A percentile compares a stretch with the other conserved stretches of the same genome.
Evolutionary conservation across 2,888 invertebrate genomes (phyloP).

Genomic region (Actias luna): DNA sequence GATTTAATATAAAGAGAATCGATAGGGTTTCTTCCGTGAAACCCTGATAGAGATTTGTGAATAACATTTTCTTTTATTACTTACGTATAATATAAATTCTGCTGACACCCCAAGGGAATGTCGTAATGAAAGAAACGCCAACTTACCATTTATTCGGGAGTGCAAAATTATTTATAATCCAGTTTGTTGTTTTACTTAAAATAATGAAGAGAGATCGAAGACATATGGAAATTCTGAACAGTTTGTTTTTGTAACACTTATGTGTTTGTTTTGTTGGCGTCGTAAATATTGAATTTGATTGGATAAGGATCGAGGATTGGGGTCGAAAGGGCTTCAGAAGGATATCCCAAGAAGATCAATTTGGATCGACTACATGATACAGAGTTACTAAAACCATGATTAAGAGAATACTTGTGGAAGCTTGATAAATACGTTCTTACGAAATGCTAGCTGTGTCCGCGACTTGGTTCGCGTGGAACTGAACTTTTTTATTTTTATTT

Average conservation of each 20-base stretch:
- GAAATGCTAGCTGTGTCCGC: too few species aligned
- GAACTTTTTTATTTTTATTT: too few species aligned
- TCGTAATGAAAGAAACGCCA: background rate
- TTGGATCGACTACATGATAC: too few species aligned
- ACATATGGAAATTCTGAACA: background rate
- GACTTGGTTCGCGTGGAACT: too few species aligned
- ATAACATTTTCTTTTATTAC: background rate
- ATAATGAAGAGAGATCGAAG: conserved; percentile 15
- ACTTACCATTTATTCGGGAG: background rate
- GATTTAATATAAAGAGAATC: background rate
- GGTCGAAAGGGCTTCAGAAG: too few species aligned
- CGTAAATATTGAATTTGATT: background rate
- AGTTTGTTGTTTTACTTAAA: conserved; percentile 9
- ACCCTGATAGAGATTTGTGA: background rate
- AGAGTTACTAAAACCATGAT: too few species aligned
- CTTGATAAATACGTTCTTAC: too few species aligned
- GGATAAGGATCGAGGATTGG: background rate
- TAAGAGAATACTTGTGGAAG: too few species aligned
- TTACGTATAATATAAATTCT: background rate
- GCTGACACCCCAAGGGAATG: background rate
- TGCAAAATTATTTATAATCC: background rate
- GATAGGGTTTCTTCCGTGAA: background rate
- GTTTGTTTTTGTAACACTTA: background rate
- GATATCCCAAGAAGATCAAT: too few species aligned
- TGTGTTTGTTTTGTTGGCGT: background rate